phyloP scores from a whole-genome alignment of 1,140 invertebrate genomes.

The Coenobita brevimanus region DNA sequence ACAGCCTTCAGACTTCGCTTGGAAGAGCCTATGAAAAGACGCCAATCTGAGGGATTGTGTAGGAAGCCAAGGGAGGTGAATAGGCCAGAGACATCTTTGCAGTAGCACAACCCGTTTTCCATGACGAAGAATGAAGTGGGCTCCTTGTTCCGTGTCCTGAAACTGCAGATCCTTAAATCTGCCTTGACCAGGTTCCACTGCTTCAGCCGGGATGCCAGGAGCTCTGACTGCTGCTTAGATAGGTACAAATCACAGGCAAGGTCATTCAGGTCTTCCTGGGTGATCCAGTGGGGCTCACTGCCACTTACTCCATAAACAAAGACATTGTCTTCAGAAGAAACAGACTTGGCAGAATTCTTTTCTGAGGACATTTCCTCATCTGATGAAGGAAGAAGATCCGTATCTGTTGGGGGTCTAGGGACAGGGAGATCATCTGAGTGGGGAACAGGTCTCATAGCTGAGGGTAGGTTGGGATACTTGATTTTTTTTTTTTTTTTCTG shows the following conservation, averaged over 20 bases:
- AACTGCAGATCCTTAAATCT: no score
- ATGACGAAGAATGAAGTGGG: slow-evolving; percentile 49
- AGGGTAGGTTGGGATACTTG: no score
- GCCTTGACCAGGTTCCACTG: slow-evolving; percentile 53
- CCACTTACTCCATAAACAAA: no score
- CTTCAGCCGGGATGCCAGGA: slow-evolving; percentile 44
- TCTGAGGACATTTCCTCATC: slow-evolving; percentile 46
- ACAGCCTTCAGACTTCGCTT: slow-evolving; percentile 61
- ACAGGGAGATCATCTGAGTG: no score
- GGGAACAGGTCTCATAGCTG: no score
- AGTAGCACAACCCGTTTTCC: slow-evolving; percentile 61
- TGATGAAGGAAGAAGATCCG: no score
- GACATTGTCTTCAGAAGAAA: slow-evolving; percentile 45
- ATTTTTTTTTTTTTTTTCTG: no score
- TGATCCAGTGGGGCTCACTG: no score
- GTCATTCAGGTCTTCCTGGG: slow-evolving; percentile 9
- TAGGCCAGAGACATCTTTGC: slow-evolving; percentile 51
- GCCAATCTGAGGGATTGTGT: slow-evolving; percentile 61
- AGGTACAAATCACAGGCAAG: slow-evolving; percentile 34
- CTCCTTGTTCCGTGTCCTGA: slow-evolving; percentile 11
- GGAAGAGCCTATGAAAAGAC: slow-evolving; percentile 62
- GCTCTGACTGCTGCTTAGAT: slow-evolving; percentile 23
- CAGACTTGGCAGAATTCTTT: slow-evolving; percentile 42
- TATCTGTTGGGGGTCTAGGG: no score
- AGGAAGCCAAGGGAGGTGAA: slow-evolving; percentile 61